Base-by-base conservation (phyloP, 2,797 vertebrate species). In the Neosalanx taihuensis region DNA sequence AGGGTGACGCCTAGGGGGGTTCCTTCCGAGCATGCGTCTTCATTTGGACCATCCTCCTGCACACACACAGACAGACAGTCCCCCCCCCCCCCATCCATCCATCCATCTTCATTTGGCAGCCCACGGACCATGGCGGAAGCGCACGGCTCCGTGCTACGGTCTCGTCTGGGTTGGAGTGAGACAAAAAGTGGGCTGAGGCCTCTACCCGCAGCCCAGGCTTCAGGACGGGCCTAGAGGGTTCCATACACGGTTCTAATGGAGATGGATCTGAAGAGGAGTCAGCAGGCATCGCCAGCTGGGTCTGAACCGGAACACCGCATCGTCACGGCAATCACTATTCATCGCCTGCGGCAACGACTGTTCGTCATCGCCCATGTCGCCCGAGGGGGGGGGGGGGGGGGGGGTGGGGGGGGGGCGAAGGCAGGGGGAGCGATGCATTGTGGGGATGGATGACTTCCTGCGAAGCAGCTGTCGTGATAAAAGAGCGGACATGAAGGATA, bases 401-500 rank as follows among this genome's bases (percentile, higher is more conserved):
- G n/a, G n/a, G n/a, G n/a, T n/a, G 33, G 41, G 30, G 10, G 15
- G 18, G 31, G 3, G n/a, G 3, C 6, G 5, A 33, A 64, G 62
- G 37, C 33, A 33, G 17, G 3, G 37, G 61, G 61, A 63, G 30
- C 51, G 56, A 20, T 15, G 23, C 65, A 68, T 41, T 57, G 66
- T 23, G 29, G 17, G n/a, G 46, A 76, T 65, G 64, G 69, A 70
- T 76, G 66, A 62, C 72, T 82, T 82, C 62, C 70, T 81, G 69
- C 7, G 61, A 74, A 51, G 75, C 56, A 30, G 51, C 29, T 31
- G 37, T 29, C 17, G 56, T 59, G 67, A 61, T 2, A 20, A 15
- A 17, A 35, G 31, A 63, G 61, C 92, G 49, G 97, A 99, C 72
- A 84, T 93, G 72, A 99, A 94, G 81, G 93, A 94, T 41, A 94